These are phyloP conservation scores for Fragum fragum DNA, from an alignment of 2,888 invertebrate genomes.

Conservation along the genomic window DNA sequence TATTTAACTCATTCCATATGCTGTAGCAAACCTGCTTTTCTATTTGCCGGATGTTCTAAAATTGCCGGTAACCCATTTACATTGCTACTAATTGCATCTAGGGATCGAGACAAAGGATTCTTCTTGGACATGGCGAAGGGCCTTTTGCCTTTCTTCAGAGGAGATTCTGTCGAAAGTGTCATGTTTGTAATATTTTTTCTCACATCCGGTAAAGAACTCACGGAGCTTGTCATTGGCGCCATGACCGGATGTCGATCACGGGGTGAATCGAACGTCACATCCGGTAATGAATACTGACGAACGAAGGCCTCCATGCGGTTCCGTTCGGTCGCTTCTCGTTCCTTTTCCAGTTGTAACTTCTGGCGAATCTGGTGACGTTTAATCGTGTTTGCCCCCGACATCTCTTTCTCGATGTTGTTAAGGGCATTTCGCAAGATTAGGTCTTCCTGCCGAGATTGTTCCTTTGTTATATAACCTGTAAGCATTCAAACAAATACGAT, in stretches of 20 bases:
- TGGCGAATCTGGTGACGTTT: conserved; percentile 59
- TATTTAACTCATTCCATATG: too few relatives aligned
- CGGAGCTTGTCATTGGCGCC: neutral
- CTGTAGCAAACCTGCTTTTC: neutral
- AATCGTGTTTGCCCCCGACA: conserved; percentile 62
- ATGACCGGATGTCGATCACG: neutral
- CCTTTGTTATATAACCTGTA: conserved; percentile 65
- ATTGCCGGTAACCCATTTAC: conserved; percentile 7
- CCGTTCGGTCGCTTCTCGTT: conserved; percentile 20
- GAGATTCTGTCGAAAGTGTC: neutral
- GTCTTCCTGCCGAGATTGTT: conserved; percentile 70
- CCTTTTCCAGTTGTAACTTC: conserved; percentile 45
- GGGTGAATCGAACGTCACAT: neutral
- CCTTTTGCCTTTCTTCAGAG: neutral
- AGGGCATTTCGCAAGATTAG: conserved; percentile 71
- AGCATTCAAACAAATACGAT: too few relatives aligned
- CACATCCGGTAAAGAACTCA: conserved; percentile 5
- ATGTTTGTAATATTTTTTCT: neutral
- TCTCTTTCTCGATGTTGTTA: conserved; percentile 62
- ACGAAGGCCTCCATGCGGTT: neutral
- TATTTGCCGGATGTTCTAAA: conserved; percentile 5
- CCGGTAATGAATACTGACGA: conserved; percentile 2
- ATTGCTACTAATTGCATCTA: conserved; percentile 5
- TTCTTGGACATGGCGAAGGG: neutral
- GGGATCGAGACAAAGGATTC: neutral